Conservation (phyloP, 2,113 vertebrate species). For the Athene noctua region DNA sequence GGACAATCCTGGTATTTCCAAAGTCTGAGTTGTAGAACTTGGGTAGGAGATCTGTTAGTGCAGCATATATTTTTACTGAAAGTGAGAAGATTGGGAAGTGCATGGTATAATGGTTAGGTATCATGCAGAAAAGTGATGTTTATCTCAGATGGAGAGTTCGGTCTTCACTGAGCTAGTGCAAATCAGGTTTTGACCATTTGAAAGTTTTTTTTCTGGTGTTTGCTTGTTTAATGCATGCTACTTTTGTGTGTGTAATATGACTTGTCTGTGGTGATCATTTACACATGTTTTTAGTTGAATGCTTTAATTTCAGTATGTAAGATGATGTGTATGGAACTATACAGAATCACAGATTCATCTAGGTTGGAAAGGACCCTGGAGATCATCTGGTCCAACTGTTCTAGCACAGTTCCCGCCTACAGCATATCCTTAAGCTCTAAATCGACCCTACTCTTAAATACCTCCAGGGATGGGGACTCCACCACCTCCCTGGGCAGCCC, state of each 20-base stretch:
- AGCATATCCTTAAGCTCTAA: no score
- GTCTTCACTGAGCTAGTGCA: background rate
- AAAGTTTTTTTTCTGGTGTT: background rate
- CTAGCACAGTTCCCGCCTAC: no score
- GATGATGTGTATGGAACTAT: background rate
- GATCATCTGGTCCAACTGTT: no score
- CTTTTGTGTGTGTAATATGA: background rate
- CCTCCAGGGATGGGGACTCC: no score
- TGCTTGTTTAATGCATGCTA: background rate
- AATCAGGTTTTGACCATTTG: background rate
- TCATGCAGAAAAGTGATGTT: background rate
- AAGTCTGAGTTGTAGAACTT: background rate
- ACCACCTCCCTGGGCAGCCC: no score
- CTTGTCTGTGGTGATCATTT: background rate
- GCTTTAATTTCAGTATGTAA: background rate
- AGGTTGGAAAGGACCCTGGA: no score
- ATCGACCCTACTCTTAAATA: no score
- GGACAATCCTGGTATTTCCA: background rate
- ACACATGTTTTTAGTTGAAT: background rate
- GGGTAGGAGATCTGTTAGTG: background rate
- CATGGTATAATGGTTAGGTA: background rate
- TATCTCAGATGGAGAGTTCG: background rate
- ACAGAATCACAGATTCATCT: no score
- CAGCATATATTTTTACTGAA: background rate
- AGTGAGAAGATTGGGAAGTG: background rate